Evolutionary conservation across 1,140 invertebrate species (phyloP), one percentile per base, ranked within the genome.

Genomic region (Psilanteris sp.): DNA sequence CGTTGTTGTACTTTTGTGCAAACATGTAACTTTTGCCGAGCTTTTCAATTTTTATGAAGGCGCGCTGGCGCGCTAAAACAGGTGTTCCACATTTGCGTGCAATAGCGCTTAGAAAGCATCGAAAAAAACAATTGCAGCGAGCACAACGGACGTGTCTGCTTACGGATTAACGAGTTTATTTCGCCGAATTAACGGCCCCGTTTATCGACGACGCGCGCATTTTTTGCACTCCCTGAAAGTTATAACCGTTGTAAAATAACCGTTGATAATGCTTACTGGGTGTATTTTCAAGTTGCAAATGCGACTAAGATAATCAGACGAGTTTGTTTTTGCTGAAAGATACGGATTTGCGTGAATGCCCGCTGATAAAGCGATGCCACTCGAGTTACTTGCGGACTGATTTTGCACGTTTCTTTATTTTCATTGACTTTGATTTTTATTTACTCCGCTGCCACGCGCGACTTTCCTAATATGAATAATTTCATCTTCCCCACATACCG

Each of bases 131-230:
- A 67, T 75, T 44, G 61, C 46, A 24, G 18, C 14, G 9, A 41
- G 20, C 18, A 55, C 24, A 62, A 32, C 57, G 26, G 16, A 31
- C 48, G 24, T 55, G 59, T 27, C 68, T 64, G 68, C 54, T 55
- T 75, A 66, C 32, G 54, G 62, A 75, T 75, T 75, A 68, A 75
- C 71, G 37, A 68, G 71, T 75, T 68, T 62, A 67, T 75, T 67
- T 43, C 48, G 71, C 27, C 22, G 41, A 68, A 62, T 75, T 68
- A 75, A 75, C 61, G 9, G 14, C 26, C 16, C 37, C 54, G 29
- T 61, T 74, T 46, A 61, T 67, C 32, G 54, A 50, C 36, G 39
- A 39, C n/a, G 9, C 18, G 22, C 2, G 22, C 14, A 36, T 44
- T 57, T 66, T 54, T 52, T 52, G 16, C 22, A 1, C 9, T 3